A percentile compares a stretch with the other conserved stretches of the same genome.
Evolutionary conservation across 2,888 invertebrate species (phyloP).

Genomic region (Drosophila merina): DNA sequence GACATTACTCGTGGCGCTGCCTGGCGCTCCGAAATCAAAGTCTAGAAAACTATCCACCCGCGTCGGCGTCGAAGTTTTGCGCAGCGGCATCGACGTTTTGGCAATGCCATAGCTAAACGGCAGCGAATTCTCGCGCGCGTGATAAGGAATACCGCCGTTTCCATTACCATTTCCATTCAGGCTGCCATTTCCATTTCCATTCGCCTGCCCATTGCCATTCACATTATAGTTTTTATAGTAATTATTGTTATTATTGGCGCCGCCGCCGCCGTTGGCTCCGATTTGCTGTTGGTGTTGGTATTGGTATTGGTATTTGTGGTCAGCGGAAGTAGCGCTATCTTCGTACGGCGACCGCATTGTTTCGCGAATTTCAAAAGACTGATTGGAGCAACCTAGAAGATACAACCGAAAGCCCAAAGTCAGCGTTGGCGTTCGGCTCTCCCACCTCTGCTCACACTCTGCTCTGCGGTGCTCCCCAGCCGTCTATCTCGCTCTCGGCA

Average conservation of each 20-base stretch:
- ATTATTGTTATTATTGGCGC: slow-evolving; percentile 58
- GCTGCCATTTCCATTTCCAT: slow-evolving; percentile 37
- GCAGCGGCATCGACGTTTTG: slow-evolving; percentile 78
- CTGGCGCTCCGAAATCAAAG: slow-evolving; percentile 56
- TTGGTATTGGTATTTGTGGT: slow-evolving; percentile 60
- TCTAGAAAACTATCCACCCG: slow-evolving; percentile 74
- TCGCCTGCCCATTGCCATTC: slow-evolving; percentile 58
- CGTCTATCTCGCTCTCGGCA: slow-evolving; percentile 24
- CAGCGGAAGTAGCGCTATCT: slow-evolving; percentile 72
- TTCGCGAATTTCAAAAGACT: slow-evolving; percentile 84
- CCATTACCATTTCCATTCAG: slow-evolving; percentile 49
- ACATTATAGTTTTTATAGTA: slow-evolving; percentile 64
- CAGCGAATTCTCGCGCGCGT: slow-evolving; percentile 94
- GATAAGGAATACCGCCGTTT: slow-evolving; percentile 89
- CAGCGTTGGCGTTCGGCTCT: slow-evolving; percentile 68
- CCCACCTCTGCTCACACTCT: slow-evolving; percentile 14
- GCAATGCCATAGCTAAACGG: slow-evolving; percentile 94
- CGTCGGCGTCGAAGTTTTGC: slow-evolving; percentile 74
- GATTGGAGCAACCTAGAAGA: slow-evolving; percentile 58
- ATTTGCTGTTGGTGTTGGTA: slow-evolving; percentile 46
- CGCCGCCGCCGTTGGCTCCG: slow-evolving; percentile 17
- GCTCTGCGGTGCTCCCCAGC: too few relatives aligned
- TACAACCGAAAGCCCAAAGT: slow-evolving; percentile 56
- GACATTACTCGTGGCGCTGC: slow-evolving; percentile 11
- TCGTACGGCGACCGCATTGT: slow-evolving; percentile 83